These are phyloP conservation scores for Acipenser ruthenus DNA, from an alignment of 2,797 vertebrate species.

Conservation along the genomic window DNA sequence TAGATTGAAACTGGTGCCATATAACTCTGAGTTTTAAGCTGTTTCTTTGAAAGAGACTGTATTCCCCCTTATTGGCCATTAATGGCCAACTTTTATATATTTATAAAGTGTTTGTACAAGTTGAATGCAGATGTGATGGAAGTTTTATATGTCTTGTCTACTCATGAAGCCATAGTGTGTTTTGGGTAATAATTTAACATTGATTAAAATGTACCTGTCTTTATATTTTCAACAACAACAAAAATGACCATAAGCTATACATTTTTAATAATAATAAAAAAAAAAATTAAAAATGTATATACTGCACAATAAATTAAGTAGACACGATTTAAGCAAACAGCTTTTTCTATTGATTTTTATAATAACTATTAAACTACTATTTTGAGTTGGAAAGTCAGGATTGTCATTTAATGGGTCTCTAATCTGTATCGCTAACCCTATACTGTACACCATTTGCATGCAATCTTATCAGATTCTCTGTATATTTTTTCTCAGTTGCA, in stretches of 20 bases:
- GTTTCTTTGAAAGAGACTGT: conserved; percentile 67
- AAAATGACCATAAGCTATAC: conserved; percentile 31
- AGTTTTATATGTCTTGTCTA: conserved; percentile 50
- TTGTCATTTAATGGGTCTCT: conserved; percentile 3
- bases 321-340: conserved; percentile 33
- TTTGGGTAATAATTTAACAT: conserved; percentile 55
- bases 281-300: conserved; percentile 32
- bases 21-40: conserved; percentile 67
- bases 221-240: conserved; percentile 35
- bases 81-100: conserved; percentile 54
- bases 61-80: conserved; percentile 45
- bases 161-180: conserved; percentile 64
- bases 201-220: conserved; percentile 39
- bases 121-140: conserved; percentile 44
- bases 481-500: too few species aligned
- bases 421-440: background rate
- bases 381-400: conserved; percentile 1
- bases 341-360: conserved; percentile 22
- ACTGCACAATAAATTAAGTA: conserved; percentile 64
- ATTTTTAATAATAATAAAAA: conserved; percentile 35
- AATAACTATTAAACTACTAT: conserved; percentile 2
- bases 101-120: conserved; percentile 58
- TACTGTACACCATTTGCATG: too few species aligned
- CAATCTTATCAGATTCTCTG: too few species aligned
- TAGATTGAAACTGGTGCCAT: conserved; percentile 60